A percentile compares a stretch with the other conserved stretches of the same genome.
phyloP scores from a whole-genome alignment of 2,113 vertebrate species.

The Notarius quadriscutis region DNA sequence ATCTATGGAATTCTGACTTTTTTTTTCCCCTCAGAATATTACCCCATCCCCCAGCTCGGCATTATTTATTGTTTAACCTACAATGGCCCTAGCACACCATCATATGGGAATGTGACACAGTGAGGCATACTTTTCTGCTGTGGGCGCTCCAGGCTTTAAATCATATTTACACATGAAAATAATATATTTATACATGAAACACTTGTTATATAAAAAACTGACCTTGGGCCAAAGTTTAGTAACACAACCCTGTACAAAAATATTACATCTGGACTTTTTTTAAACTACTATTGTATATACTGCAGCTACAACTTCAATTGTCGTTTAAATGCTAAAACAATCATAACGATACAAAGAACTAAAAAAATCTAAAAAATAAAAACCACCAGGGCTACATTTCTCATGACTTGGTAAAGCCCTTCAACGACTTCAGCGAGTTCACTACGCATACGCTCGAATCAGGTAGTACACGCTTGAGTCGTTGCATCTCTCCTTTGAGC shows the following conservation, averaged over 20 bases:
- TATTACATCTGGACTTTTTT: slow-evolving; percentile 53
- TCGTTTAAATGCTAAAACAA: slow-evolving; percentile 51
- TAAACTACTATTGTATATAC: slow-evolving; percentile 47
- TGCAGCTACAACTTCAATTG: slow-evolving; percentile 45
- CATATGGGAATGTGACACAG: slow-evolving; percentile 34
- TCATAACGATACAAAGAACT: slow-evolving; percentile 22
- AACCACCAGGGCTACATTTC: slow-evolving; percentile 35
- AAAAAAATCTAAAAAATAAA: slow-evolving; percentile 13
- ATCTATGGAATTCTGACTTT: no score
- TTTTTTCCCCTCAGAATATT: no score
- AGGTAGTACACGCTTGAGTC: slow-evolving; percentile 37
- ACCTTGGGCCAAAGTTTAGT: slow-evolving; percentile 48
- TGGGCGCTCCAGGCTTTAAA: slow-evolving; percentile 52
- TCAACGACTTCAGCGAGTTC: slow-evolving; percentile 4
- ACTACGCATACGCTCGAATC: slow-evolving; percentile 17
- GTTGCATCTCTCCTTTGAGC: slow-evolving; percentile 37
- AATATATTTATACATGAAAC: slow-evolving; percentile 52
- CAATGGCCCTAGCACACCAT: no score
- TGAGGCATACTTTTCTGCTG: slow-evolving; percentile 39
- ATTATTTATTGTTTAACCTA: no score
- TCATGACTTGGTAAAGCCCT: slow-evolving; percentile 26
- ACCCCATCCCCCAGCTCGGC: no score
- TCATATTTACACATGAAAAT: slow-evolving; percentile 54
- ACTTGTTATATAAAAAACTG: slow-evolving; percentile 53
- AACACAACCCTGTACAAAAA: slow-evolving; percentile 57